A percentile compares a stretch with the other conserved stretches of the same genome.
Conservation (phyloP, 2,113 vertebrate species). For the Trochalopteron elliotii region DNA sequence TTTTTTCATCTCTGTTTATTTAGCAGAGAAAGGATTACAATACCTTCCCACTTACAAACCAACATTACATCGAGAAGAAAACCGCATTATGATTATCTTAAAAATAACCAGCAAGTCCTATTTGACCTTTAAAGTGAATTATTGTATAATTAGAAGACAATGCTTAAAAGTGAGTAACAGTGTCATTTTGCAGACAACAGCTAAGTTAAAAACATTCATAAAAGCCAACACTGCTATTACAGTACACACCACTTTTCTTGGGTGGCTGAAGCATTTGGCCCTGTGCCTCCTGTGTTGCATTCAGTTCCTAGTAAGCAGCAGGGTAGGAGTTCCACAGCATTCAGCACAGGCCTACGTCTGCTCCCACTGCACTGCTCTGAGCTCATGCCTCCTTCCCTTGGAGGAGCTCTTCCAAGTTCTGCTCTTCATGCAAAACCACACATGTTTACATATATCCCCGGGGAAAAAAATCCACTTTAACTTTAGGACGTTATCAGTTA, state of each 20-base stretch:
- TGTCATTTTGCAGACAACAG: not conserved
- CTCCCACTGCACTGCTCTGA: not conserved
- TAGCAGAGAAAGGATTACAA: constrained; percentile 5
- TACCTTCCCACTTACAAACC: constrained; percentile 19
- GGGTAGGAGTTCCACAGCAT: constrained; percentile 1
- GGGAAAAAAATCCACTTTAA: not conserved
- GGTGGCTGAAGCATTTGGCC: constrained; percentile 52
- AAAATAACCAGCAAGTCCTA: constrained; percentile 21
- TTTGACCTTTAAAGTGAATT: constrained; percentile 35
- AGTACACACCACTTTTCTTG: constrained; percentile 39
- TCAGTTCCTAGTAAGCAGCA: constrained; percentile 20
- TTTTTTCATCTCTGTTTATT: constrained; percentile 35
- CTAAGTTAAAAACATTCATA: constrained; percentile 22
- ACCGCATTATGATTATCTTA: not conserved
- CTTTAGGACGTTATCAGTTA: not conserved
- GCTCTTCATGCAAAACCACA: not conserved
- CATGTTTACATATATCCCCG: not conserved
- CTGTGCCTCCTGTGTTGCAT: not conserved
- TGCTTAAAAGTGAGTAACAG: not conserved
- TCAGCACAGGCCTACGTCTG: not conserved
- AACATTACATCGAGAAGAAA: not conserved
- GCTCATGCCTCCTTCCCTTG: not conserved
- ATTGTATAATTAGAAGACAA: constrained; percentile 17
- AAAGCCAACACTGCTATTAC: constrained; percentile 35
- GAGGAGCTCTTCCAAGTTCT: not conserved